Evolutionary conservation across 1,140 invertebrate genomes (phyloP).

Genomic region (Orius insidiosus): DNA sequence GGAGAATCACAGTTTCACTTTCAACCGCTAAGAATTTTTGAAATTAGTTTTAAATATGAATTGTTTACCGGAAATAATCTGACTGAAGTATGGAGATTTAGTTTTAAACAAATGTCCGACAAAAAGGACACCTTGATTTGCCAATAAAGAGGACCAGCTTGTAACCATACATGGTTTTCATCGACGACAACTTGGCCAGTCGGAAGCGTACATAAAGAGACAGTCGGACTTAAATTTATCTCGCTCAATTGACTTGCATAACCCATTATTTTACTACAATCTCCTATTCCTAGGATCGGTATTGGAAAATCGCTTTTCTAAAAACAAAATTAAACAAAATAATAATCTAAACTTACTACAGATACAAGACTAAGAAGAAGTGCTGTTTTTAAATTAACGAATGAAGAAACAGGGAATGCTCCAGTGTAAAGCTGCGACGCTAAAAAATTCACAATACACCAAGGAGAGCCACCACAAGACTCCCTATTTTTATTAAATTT

Average conservation of each 20-base stretch:
- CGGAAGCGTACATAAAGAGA: too few relatives aligned
- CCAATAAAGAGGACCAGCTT: too few relatives aligned
- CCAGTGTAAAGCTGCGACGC: too few relatives aligned
- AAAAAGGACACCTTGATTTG: not conserved
- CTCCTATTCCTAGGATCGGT: conserved; percentile 4
- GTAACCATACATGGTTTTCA: too few relatives aligned
- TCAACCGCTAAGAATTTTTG: conserved; percentile 5
- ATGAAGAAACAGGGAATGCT: too few relatives aligned
- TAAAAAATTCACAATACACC: too few relatives aligned
- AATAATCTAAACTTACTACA: conserved; percentile 2
- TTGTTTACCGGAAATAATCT: not conserved
- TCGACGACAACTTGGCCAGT: too few relatives aligned
- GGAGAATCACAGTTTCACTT: conserved; percentile 6
- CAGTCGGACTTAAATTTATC: too few relatives aligned
- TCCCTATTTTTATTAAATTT: too few relatives aligned
- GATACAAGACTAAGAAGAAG: conserved; percentile 8
- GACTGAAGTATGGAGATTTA: not conserved
- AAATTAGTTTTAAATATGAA: not conserved
- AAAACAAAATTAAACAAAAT: not conserved
- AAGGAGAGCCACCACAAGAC: too few relatives aligned
- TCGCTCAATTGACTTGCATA: not conserved
- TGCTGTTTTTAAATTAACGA: conserved; percentile 4
- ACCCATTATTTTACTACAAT: not conserved
- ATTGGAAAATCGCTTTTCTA: conserved; percentile 4
- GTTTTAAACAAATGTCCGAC: not conserved